phyloP scores from a whole-genome alignment of 2,797 vertebrate species.

The Rhyacichthys aspro region DNA sequence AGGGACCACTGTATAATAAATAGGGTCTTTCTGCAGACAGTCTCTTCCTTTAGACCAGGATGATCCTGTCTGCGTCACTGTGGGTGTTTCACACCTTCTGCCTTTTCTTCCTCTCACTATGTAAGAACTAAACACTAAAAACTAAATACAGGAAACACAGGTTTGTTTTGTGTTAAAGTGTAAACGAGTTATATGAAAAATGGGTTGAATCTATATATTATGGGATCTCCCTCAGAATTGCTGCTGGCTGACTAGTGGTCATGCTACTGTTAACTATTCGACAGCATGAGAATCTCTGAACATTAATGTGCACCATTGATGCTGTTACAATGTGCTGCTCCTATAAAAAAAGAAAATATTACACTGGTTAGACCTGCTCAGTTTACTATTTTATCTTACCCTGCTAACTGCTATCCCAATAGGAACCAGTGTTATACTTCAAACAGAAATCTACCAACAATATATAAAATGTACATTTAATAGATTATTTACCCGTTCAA shows the following conservation, averaged over 20 bases:
- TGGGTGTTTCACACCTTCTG: conserved; percentile 10
- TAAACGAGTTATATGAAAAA: neutral
- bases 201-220: no score
- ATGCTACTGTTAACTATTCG: no score
- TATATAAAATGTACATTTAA: conserved; percentile 7
- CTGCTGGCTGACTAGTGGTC: neutral
- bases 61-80: neutral
- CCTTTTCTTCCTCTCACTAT: conserved; percentile 10
- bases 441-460: conserved; percentile 6
- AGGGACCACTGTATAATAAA: no score
- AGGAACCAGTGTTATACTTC: no score
- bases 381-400: conserved; percentile 1
- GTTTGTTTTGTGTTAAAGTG: neutral
- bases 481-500: neutral
- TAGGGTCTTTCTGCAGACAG: neutral
- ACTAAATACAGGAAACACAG: conserved; percentile 1
- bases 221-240: neutral
- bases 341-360: no score
- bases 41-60: neutral
- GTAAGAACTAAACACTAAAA: neutral
- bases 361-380: no score
- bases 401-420: no score
- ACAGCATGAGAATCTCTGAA: neutral
- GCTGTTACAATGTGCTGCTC: neutral
- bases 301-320: neutral